These are phyloP conservation scores for Sthenelais limicola DNA, from an alignment of 2,888 invertebrate genomes.

Conservation along the genomic window DNA sequence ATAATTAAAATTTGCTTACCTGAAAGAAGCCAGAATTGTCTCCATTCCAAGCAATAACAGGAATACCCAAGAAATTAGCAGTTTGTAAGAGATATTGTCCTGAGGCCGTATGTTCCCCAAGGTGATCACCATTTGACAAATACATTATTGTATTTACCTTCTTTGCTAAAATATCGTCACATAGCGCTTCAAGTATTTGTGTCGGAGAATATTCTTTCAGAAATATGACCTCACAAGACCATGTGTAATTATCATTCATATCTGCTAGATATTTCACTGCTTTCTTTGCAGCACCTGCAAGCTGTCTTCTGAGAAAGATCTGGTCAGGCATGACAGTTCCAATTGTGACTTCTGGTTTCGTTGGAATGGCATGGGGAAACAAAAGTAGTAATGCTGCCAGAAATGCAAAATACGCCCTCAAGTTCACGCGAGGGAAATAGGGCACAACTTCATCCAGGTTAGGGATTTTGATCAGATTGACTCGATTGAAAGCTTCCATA, in stretches of 20 bases:
- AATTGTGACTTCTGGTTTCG: no score
- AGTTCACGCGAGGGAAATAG: no score
- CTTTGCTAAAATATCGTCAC: slow-evolving; percentile 59
- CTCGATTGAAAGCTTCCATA: no score
- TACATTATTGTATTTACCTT: slow-evolving; percentile 80
- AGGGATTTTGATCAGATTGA: no score
- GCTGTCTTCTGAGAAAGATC: no score
- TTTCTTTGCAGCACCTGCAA: no score
- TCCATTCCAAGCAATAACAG: slow-evolving; percentile 97
- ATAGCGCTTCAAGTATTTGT: slow-evolving; percentile 64
- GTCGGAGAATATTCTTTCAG: slow-evolving; percentile 48
- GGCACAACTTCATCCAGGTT: no score
- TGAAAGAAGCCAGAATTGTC: slow-evolving; percentile 83
- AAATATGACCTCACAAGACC: background rate
- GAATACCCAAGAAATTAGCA: slow-evolving; percentile 94
- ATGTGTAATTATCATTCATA: background rate
- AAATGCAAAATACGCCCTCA: no score
- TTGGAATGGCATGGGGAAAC: no score
- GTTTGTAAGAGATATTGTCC: slow-evolving; percentile 94
- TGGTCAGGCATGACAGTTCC: no score
- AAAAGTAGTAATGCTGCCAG: no score
- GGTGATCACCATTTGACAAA: slow-evolving; percentile 85
- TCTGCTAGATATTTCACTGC: no score
- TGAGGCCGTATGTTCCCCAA: slow-evolving; percentile 90
- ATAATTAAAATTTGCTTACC: slow-evolving; percentile 42